Conservation (phyloP, 2,888 invertebrate genomes). For the Acronicta psi region DNA sequence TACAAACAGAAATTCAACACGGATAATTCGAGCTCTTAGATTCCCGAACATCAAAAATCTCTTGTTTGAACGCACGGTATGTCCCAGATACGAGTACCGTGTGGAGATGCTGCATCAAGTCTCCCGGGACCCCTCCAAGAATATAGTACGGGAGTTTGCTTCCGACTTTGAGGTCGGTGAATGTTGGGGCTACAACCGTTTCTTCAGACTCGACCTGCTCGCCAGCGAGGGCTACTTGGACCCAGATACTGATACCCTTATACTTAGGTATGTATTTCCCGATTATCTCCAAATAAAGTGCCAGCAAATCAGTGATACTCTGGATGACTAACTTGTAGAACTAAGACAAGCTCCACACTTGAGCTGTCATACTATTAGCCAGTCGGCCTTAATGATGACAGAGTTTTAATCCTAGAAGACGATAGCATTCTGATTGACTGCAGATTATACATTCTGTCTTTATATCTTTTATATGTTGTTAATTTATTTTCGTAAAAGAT, state of each 20-base stretch:
- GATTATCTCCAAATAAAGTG: too few species aligned
- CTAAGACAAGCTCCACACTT: too few species aligned
- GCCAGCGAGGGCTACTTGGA: conserved; percentile 97
- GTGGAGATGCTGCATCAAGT: conserved; percentile 98
- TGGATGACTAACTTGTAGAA: not conserved
- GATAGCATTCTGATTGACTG: not conserved
- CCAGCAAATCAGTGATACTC: not conserved
- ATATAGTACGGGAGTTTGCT: conserved; percentile 97
- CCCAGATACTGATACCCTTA: conserved; percentile 94
- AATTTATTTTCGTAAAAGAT: conserved; percentile 81
- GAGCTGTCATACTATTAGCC: too few species aligned
- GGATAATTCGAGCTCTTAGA: not conserved
- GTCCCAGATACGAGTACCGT: conserved; percentile 94
- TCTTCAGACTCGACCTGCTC: conserved; percentile 96
- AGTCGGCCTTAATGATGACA: too few species aligned
- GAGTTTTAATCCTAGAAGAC: not conserved
- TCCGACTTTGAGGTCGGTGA: conserved; percentile 98
- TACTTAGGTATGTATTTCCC: conserved; percentile 90
- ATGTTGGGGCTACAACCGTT: conserved; percentile 98
- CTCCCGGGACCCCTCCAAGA: conserved; percentile 94
- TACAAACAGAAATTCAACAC: not conserved
- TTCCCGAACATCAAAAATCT: not conserved
- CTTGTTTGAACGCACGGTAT: conserved; percentile 29
- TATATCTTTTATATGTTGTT: not conserved
- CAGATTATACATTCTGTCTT: not conserved